phyloP scores from a whole-genome alignment of 2,797 vertebrate species.

The Sphaeramia orbicularis region DNA sequence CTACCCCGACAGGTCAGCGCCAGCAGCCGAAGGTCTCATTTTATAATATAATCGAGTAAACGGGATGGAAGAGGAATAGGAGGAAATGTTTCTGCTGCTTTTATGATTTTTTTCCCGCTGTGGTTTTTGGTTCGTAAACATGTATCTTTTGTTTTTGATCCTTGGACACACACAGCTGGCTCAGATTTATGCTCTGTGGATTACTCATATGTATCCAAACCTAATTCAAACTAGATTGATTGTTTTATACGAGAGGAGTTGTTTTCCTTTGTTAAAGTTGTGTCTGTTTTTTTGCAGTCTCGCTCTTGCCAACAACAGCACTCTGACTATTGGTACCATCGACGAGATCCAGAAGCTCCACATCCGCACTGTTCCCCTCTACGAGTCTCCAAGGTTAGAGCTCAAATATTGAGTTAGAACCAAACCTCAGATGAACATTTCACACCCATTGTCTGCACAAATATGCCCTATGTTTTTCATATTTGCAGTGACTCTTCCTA shows the following conservation, averaged over 20 bases:
- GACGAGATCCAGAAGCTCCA: conserved; percentile 99
- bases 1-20: conserved; percentile 94
- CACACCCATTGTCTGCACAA: conserved; percentile 8
- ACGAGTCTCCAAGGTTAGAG: conserved; percentile 95
- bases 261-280: conserved; percentile 5
- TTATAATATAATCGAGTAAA: too few species aligned
- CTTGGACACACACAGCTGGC: neutral
- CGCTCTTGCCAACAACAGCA: conserved; percentile 98
- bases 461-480: conserved; percentile 7
- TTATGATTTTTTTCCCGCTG: neutral
- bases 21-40: neutral
- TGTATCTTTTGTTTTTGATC: neutral
- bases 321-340: conserved; percentile 97
- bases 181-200: conserved; percentile 9
- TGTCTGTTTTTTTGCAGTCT: conserved; percentile 79
- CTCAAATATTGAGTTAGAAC: neutral
- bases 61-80: neutral
- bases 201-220: conserved; percentile 7
- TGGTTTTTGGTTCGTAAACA: conserved; percentile 11
- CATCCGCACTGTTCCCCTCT: conserved; percentile 97
- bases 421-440: conserved; percentile 4
- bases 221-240: neutral
- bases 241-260: neutral
- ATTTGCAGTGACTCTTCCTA: conserved; percentile 17
- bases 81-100: neutral